A percentile compares a stretch with the other conserved stretches of the same genome.
Evolutionary conservation across 2,797 vertebrate species (phyloP).

Genomic region (Syngnathus rostellatus): DNA sequence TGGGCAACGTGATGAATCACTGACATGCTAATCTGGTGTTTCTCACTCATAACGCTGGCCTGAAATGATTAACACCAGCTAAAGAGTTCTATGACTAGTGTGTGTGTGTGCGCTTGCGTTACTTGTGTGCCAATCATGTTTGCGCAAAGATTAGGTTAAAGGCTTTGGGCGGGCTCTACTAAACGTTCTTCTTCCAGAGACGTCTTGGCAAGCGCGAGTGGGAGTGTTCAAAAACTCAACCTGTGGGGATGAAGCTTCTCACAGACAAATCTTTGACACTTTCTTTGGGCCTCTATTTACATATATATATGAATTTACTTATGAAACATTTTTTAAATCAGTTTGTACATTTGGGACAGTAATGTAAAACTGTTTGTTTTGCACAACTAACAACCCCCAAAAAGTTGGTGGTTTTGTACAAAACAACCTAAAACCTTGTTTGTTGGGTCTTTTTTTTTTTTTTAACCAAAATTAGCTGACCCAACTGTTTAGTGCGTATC

Average conservation of each 20-base stretch:
- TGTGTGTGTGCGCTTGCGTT: no score
- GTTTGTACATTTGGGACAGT: no score
- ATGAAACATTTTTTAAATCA: not conserved
- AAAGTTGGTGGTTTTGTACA: no score
- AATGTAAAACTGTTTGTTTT: no score
- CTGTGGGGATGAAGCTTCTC: not conserved
- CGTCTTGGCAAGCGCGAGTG: not conserved
- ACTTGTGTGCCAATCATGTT: no score
- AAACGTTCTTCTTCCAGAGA: not conserved
- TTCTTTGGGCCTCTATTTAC: not conserved
- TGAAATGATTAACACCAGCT: constrained; percentile 47
- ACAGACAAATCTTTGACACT: not conserved
- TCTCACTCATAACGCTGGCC: not conserved
- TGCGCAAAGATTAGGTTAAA: not conserved
- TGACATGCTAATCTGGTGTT: constrained; percentile 17
- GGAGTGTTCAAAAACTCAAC: not conserved
- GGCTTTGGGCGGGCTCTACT: not conserved
- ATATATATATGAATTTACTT: not conserved
- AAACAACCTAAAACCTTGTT: no score
- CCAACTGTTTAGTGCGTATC: no score
- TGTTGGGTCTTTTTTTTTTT: no score
- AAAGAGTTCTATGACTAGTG: not conserved
- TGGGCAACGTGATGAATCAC: constrained; percentile 3
- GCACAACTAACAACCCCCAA: no score
- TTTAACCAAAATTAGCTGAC: no score